Base-by-base conservation (phyloP, 2,797 vertebrate species). In the Hemitrygon akajei region DNA sequence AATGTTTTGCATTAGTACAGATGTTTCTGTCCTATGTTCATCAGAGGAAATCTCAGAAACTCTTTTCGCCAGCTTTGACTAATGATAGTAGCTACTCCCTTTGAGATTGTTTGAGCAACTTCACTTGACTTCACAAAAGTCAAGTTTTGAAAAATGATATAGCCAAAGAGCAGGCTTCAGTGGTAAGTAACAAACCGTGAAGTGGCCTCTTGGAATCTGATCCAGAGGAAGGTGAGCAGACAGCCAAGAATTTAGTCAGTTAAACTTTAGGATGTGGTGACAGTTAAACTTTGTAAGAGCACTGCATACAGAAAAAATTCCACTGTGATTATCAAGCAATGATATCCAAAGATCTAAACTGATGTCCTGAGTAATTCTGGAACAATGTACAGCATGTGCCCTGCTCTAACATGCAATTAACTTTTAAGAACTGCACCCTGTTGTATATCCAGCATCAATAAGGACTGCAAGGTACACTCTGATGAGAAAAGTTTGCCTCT, bases 61-160 rank as follows among this genome's bases (percentile, higher is more conserved):
- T 71, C 63, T 3, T 73, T 69, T 92, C 27, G 66, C 22, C 89
- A 47, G 89, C 20, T 91, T 20, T 73, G 66, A 71, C 22, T 11
- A 92, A 92, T 92, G 69, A 47, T 73, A 66, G 86, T n/a, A 2
- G 58, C 16, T 66, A 7, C 2, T 87, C 5, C 18, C 66, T 34
- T 92, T 92, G 22, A 73, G 40, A 10, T 71, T 30, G 34, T 92
- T 92, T 71, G 69, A 92, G 37, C 37, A 92, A 92, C 25, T 47
- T 73, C 34, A 71, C 5, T 92, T 71, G 9, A 6, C 34, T 73
- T 37, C 66, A 91, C 34, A 47, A 71, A 91, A 91, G 34, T 27
- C 66, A 91, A 73, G 89, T 73, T 91, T 71, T 91, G 89, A 71
- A 91, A 87, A 47, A 92, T 92, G 37, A 92, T 73, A 10, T 47